phyloP scores from a whole-genome alignment of 2,888 invertebrate genomes.

The Cantharis flavilabris region DNA sequence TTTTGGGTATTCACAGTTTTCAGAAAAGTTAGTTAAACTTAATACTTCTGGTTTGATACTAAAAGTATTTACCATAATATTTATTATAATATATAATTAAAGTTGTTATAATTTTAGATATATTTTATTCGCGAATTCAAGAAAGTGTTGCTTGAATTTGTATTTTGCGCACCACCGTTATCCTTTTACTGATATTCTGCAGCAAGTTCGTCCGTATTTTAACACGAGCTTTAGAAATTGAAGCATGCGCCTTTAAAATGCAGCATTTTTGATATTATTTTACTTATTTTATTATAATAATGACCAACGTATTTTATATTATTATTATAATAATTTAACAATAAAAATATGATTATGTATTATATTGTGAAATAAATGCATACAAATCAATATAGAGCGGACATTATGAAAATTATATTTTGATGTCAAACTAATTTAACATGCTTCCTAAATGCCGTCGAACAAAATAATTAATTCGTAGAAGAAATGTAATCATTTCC shows the following conservation, averaged over 20 bases:
- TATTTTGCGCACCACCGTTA: slow-evolving; percentile 3
- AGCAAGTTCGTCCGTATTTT: slow-evolving; percentile 45
- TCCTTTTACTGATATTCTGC: slow-evolving; percentile 42
- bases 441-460: neutral
- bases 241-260: slow-evolving; percentile 42
- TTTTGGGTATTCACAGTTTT: neutral
- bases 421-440: neutral
- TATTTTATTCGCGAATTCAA: neutral
- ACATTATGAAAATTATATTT: neutral
- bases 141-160: neutral
- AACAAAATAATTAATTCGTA: neutral
- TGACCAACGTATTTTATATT: neutral
- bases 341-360: neutral
- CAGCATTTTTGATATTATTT: slow-evolving; percentile 19
- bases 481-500: neutral
- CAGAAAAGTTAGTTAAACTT: neutral
- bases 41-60: neutral
- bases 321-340: neutral
- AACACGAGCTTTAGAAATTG: slow-evolving; percentile 36
- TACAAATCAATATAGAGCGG: neutral
- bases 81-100: neutral
- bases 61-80: neutral
- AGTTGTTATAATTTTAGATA: neutral
- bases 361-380: neutral
- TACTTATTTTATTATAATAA: neutral